These are phyloP conservation scores for Ichneumoninae sp. DNA, from an alignment of 2,888 invertebrate species.

Conservation along the genomic window DNA sequence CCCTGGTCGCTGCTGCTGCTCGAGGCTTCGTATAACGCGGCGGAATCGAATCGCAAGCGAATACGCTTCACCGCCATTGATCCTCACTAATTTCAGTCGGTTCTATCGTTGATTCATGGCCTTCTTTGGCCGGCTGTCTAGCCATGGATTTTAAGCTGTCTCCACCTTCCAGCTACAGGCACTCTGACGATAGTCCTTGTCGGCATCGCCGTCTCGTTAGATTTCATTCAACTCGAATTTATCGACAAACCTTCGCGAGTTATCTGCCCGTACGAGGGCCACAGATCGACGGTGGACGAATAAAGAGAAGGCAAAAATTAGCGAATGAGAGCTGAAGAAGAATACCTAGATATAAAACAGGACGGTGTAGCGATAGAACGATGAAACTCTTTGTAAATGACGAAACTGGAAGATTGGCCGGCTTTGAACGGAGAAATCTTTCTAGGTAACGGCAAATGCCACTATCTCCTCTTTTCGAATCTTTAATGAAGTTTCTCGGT, in stretches of 20 bases:
- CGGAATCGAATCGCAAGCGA: slow-evolving; percentile 30
- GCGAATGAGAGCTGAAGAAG: not conserved
- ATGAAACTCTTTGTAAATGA: slow-evolving; percentile 5
- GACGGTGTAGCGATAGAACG: not conserved
- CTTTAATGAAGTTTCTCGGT: not conserved
- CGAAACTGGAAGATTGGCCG: slow-evolving; percentile 2
- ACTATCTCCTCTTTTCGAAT: not conserved
- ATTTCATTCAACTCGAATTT: slow-evolving; percentile 48
- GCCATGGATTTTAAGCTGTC: not conserved
- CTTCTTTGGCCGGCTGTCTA: not conserved
- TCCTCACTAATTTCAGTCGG: slow-evolving; percentile 38
- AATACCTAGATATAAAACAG: not conserved
- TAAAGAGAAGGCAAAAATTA: not conserved
- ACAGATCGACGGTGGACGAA: not conserved
- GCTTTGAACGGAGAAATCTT: not conserved
- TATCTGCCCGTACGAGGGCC: slow-evolving; percentile 6
- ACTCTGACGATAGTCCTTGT: slow-evolving; percentile 1
- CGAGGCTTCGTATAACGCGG: slow-evolving; percentile 32
- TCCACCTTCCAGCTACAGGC: not conserved
- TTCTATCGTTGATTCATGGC: slow-evolving; percentile 10
- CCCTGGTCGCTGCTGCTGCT: not conserved
- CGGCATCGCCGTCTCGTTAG: slow-evolving; percentile 29
- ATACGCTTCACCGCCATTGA: slow-evolving; percentile 44
- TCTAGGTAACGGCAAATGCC: not conserved
- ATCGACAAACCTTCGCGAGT: slow-evolving; percentile 41